These are phyloP conservation scores for Myodes glareolus DNA, from an alignment of 2,113 vertebrate species.

Conservation along the genomic window DNA sequence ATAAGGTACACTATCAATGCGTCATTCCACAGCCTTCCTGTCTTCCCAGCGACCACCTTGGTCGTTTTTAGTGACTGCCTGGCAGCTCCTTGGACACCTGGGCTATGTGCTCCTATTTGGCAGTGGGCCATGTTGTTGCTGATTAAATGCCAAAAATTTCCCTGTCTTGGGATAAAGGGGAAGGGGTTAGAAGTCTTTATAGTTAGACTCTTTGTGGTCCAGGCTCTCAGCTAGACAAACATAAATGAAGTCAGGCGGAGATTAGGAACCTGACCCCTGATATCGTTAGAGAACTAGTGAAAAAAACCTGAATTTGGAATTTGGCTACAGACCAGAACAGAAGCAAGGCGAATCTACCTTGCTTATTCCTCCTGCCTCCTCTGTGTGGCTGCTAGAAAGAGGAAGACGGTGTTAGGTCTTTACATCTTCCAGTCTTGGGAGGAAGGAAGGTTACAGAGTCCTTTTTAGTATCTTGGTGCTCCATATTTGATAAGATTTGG, in stretches of 20 bases:
- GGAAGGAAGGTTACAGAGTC: neutral
- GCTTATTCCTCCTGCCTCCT: neutral
- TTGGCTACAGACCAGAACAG: neutral
- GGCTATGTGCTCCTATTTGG: neutral
- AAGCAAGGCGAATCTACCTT: neutral
- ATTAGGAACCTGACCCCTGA: neutral
- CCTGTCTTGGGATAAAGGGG: neutral
- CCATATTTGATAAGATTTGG: neutral
- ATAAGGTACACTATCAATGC: constrained; percentile 43
- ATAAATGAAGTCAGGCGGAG: constrained; percentile 2
- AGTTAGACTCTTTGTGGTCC: neutral
- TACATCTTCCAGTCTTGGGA: neutral
- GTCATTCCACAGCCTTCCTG: neutral
- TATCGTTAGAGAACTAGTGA: neutral
- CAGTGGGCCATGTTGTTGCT: neutral
- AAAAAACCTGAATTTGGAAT: constrained; percentile 27
- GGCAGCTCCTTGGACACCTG: neutral
- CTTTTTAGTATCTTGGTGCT: neutral
- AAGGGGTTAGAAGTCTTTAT: neutral
- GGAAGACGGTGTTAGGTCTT: neutral
- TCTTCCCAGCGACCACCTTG: neutral
- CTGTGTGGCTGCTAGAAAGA: neutral
- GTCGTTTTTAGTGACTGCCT: neutral
- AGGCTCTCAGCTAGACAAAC: neutral
- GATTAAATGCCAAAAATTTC: neutral